Base-by-base conservation (phyloP, 2,888 invertebrate genomes). In the Cephus spinipes region DNA sequence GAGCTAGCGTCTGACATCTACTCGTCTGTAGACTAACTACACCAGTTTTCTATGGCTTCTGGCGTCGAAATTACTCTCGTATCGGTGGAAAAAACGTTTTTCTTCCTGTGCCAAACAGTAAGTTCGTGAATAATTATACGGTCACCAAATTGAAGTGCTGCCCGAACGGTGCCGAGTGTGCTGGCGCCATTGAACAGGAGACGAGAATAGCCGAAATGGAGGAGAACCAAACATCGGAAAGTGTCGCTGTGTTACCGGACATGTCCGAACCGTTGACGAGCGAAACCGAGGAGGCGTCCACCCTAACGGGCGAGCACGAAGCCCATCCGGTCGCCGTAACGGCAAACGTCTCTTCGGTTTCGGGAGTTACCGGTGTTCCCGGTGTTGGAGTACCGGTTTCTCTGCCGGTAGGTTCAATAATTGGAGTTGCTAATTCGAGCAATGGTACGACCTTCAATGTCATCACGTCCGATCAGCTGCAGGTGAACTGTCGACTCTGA, bases 391-490 rank as follows among this genome's bases (percentile, higher is more conserved):
- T 94, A 55, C 94, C 94, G 73, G 95, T 95, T 77, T 94, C 95
- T 35, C 91, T 97, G 87, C 96, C 96, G 36, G 96, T 96, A 82
- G 96, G 96, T 76, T 96, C 96, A 33, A 94, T 97, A 88, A 96
- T 97, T 89, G 92, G 92, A 76, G 92, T 93, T 77, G 89, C 92
- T 73, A 91, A 91, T 81, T 89, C 91, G 12, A 88, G 88, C 83
- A 94, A 96, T 77, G 95, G 95, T 68, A 95, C 96, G 83, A 95
- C 97, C 73, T 97, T 96, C 92, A 97, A 97, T 93, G 96, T 97
- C 88, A 96, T 97, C 91, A 96, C 96, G 36, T 95, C 96, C 68
- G 97, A 97, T 87, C 96, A 97, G 90, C 91, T 97, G 89, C 96
- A 96, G 87, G 93, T 93, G 82, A 81, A 32, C 32, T 69, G 32